Evolutionary conservation across 2,797 vertebrate species (phyloP).

Genomic region (Champsocephalus gunnari): DNA sequence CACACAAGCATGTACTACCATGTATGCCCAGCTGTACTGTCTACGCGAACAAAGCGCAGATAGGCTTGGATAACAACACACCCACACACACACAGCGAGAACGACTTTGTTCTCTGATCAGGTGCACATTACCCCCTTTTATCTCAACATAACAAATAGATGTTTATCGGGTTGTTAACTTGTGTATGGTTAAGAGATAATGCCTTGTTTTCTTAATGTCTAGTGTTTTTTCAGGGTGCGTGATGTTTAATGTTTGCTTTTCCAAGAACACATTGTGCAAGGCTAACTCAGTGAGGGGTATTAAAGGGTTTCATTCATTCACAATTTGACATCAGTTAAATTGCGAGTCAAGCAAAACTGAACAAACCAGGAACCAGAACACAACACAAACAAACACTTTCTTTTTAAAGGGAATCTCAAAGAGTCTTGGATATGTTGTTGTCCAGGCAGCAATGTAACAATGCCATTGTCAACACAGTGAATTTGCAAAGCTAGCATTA

Average conservation of each 20-base stretch:
- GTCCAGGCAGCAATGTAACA: not conserved
- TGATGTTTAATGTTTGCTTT: not conserved
- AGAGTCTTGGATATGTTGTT: not conserved
- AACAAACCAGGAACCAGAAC: not conserved
- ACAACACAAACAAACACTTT: not conserved
- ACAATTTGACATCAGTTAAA: constrained; percentile 9
- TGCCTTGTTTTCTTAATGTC: not conserved
- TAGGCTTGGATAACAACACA: no score
- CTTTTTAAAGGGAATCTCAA: not conserved
- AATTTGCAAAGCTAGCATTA: not conserved
- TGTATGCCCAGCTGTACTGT: no score
- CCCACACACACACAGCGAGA: no score
- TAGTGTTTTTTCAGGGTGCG: not conserved
- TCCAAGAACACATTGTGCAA: not conserved
- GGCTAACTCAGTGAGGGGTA: not conserved
- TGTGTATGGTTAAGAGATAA: not conserved
- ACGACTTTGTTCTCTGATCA: no score
- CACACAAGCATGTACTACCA: no score
- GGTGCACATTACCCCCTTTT: no score
- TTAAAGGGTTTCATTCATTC: constrained; percentile 4
- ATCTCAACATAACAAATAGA: no score
- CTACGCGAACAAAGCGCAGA: no score
- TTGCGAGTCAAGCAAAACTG: not conserved
- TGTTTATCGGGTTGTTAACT: not conserved
- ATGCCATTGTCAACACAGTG: not conserved